phyloP scores from a whole-genome alignment of 2,797 vertebrate genomes.

The Typhlichthys eigenmanni region DNA sequence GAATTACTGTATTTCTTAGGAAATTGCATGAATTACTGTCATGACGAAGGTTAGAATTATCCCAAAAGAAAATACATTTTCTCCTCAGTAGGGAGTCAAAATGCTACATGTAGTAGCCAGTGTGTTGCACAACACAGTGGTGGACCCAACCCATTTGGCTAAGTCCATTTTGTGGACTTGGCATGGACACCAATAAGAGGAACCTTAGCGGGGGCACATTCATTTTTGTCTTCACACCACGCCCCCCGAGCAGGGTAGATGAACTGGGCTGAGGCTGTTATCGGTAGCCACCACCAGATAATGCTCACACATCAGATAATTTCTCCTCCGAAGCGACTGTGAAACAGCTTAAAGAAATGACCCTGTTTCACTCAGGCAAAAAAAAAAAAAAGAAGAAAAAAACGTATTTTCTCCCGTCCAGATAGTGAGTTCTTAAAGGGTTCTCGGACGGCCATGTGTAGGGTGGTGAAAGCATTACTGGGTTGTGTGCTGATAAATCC shows the following conservation, averaged over 20 bases:
- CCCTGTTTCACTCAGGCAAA: not conserved
- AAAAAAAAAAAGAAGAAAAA: not conserved
- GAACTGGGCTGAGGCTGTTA: constrained; percentile 36
- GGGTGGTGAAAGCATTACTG: constrained; percentile 16
- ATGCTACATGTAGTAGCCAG: too few species aligned
- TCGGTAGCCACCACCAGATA: constrained; percentile 42
- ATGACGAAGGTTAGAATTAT: constrained; percentile 31
- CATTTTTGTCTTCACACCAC: not conserved
- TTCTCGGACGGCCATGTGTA: constrained; percentile 12
- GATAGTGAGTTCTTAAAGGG: constrained; percentile 41
- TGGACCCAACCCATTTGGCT: too few species aligned
- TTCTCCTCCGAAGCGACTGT: constrained; percentile 10
- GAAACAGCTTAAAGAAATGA: constrained; percentile 27
- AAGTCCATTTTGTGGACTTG: constrained; percentile 15
- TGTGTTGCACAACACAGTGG: too few species aligned
- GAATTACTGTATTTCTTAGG: too few species aligned
- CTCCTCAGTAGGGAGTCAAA: constrained; percentile 9
- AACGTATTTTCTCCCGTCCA: not conserved
- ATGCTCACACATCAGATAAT: constrained; percentile 34
- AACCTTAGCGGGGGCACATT: not conserved
- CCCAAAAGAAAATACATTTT: constrained; percentile 31
- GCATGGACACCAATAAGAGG: not conserved
- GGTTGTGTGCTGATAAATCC: constrained; percentile 24
- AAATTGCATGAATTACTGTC: too few species aligned
- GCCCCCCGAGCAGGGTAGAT: constrained; percentile 15